Percentiles rank a stretch among this genome's conserved stretches.
Evolutionary conservation across 1,140 invertebrate species (phyloP).

Genomic region (Drosophila nannoptera): DNA sequence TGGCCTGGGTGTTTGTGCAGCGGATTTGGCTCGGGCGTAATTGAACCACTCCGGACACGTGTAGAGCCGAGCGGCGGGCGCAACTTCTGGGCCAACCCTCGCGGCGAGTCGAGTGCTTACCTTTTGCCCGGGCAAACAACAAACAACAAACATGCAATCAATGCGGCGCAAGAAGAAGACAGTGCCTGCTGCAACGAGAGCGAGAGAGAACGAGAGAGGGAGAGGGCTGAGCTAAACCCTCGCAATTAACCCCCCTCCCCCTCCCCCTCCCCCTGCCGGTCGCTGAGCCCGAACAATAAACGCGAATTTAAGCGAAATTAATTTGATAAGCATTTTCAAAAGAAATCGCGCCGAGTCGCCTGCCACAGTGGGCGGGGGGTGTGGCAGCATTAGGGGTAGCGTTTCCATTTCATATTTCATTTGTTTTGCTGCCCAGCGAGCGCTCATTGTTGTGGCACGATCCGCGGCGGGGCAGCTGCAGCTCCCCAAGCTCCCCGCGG

Average conservation of each 20-base stretch:
- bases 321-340: slow-evolving; percentile 75
- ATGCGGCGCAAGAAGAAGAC: slow-evolving; percentile 10
- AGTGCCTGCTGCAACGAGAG: background rate
- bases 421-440: slow-evolving; percentile 2
- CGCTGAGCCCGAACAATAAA: slow-evolving; percentile 59
- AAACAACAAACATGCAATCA: slow-evolving; percentile 61
- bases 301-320: slow-evolving; percentile 76
- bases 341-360: slow-evolving; percentile 16
- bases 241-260: slow-evolving; percentile 73
- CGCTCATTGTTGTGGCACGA: slow-evolving; percentile 5
- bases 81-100: slow-evolving; percentile 57
- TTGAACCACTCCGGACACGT: slow-evolving; percentile 76
- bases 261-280: too few relatives aligned
- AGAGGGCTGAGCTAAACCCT: slow-evolving; percentile 47
- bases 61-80: slow-evolving; percentile 43
- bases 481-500: background rate
- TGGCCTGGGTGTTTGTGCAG: slow-evolving; percentile 55
- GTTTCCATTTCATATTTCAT: slow-evolving; percentile 14
- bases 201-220: background rate
- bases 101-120: slow-evolving; percentile 43
- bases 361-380: background rate
- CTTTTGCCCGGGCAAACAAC: slow-evolving; percentile 31
- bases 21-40: slow-evolving; percentile 76
- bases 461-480: slow-evolving; percentile 5
- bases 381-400: background rate